Percentiles rank a stretch among this genome's conserved stretches.
Evolutionary conservation across 2,113 vertebrate species (phyloP).

Genomic region (Onychostoma macrolepis): DNA sequence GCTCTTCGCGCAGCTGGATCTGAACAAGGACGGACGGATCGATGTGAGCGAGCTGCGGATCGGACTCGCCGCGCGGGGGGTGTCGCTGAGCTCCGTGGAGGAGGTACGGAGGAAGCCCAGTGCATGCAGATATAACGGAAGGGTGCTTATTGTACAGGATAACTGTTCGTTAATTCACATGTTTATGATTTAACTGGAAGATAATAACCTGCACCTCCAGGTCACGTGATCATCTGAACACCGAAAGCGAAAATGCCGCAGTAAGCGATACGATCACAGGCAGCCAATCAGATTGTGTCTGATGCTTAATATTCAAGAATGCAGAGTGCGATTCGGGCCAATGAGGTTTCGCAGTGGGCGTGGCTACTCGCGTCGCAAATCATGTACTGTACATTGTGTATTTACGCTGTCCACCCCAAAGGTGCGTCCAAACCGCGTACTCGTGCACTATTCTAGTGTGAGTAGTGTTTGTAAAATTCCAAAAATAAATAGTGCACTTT

Average conservation of each 20-base stretch:
- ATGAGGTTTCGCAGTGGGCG: slow-evolving; percentile 2
- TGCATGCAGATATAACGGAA: background rate
- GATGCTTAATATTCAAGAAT: background rate
- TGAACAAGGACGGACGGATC: slow-evolving; percentile 86
- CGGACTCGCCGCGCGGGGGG: slow-evolving; percentile 79
- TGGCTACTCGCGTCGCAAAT: background rate
- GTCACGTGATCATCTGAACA: background rate
- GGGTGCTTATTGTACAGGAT: background rate
- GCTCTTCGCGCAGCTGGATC: slow-evolving; percentile 87
- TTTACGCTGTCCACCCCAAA: background rate
- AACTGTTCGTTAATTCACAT: background rate
- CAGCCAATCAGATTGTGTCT: background rate
- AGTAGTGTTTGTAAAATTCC: too few relatives aligned
- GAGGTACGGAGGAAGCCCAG: slow-evolving; percentile 62
- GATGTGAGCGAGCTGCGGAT: slow-evolving; percentile 83
- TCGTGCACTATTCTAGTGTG: too few relatives aligned
- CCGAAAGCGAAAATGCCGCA: background rate
- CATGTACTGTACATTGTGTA: background rate
- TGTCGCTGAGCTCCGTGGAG: slow-evolving; percentile 68
- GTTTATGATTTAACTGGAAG: background rate
- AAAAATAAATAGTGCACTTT: too few relatives aligned
- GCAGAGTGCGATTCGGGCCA: background rate
- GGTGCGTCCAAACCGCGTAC: too few relatives aligned
- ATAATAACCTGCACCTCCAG: background rate
- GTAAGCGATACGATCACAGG: background rate